These are phyloP conservation scores for Steinernema hermaphroditum DNA, from an alignment of 2,888 invertebrate species.

Conservation along the genomic window DNA sequence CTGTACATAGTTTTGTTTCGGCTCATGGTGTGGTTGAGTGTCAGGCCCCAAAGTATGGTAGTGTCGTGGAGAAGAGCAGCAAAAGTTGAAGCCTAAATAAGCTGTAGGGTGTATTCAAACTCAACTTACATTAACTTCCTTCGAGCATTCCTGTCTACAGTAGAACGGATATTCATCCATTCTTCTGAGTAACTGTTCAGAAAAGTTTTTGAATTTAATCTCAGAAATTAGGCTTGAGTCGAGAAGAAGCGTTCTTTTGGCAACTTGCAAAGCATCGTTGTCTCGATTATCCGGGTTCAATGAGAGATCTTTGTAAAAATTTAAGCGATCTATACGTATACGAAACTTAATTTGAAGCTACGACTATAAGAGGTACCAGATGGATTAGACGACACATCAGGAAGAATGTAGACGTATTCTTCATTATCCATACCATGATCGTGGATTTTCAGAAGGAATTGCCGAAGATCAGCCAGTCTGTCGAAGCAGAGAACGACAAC, in stretches of 20 bases:
- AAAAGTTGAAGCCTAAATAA: slow-evolving; percentile 10
- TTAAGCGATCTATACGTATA: not conserved
- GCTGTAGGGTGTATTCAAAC: not conserved
- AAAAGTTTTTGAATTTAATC: slow-evolving; percentile 4
- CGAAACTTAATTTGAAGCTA: too few relatives aligned
- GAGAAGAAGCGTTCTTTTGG: not conserved
- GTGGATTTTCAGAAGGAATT: not conserved
- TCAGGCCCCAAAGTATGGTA: not conserved
- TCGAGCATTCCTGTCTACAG: slow-evolving; percentile 12
- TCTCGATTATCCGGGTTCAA: slow-evolving; percentile 14
- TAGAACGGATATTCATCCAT: slow-evolving; percentile 1
- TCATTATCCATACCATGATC: slow-evolving; percentile 12
- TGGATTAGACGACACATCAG: slow-evolving; percentile 12
- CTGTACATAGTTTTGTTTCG: not conserved
- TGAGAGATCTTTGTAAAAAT: slow-evolving; percentile 19
- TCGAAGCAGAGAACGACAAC: slow-evolving; percentile 8
- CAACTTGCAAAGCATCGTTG: slow-evolving; percentile 9
- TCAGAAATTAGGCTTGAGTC: slow-evolving; percentile 7
- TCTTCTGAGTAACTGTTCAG: not conserved
- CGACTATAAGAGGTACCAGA: too few relatives aligned
- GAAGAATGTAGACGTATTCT: slow-evolving; percentile 20
- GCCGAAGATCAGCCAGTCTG: not conserved
- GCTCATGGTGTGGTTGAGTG: not conserved
- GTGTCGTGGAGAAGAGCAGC: slow-evolving; percentile 22
- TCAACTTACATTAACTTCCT: slow-evolving; percentile 11